Evolutionary conservation across 2,797 vertebrate genomes (phyloP), one percentile per base, ranked within the genome.

Genomic region (Dendrocincla tyrannina): DNA sequence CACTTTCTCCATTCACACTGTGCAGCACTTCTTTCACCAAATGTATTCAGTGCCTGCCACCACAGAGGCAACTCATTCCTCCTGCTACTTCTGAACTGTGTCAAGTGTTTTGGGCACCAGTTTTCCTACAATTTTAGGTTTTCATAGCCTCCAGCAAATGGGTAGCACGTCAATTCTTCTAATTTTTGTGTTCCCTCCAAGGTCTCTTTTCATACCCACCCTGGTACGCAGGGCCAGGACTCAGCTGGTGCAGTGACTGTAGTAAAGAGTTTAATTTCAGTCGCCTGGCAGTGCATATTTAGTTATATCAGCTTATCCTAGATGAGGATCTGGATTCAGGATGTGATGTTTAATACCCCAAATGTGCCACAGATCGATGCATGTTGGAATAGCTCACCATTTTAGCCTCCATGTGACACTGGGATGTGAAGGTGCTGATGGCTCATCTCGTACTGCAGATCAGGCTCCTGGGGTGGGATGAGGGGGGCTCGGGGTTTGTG

Each of bases 1-100:
- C 49, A n/a, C 0, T 92, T 91, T 35, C 70, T 83, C 73, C 37
- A 58, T 87, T 56, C 15, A 9, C 33, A 7, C 42, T 24, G 10
- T 58, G 8, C 47, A 56, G 47, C 60, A 5, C 52, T 87, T 88
- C 52, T 73, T 37, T 42, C 47, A 56, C 55, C 50, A 82, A 55
- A 81, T 37, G 13, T 2, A 46, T 72, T 87, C 75, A 44, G 30
- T 52, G 85, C 50, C 74, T 89, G 70, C 81, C 88, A 73, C 56
- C 59, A n/a, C 1, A 11, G 25, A 62, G 73, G 49, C 41, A 91
- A 4, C 68, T 85, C 17, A 74, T 90, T 91, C 73, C 83, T 88
- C 47, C 70, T 91, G 55, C 32, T 83, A 11, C 72, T 91, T 68
- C 53, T 89, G 58, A 94, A 75, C 75, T 81, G 70, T 88, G 53